Evolutionary conservation across 2,113 vertebrate genomes (phyloP), one percentile per base, ranked within the genome.

Genomic region (Osmerus eperlanus): DNA sequence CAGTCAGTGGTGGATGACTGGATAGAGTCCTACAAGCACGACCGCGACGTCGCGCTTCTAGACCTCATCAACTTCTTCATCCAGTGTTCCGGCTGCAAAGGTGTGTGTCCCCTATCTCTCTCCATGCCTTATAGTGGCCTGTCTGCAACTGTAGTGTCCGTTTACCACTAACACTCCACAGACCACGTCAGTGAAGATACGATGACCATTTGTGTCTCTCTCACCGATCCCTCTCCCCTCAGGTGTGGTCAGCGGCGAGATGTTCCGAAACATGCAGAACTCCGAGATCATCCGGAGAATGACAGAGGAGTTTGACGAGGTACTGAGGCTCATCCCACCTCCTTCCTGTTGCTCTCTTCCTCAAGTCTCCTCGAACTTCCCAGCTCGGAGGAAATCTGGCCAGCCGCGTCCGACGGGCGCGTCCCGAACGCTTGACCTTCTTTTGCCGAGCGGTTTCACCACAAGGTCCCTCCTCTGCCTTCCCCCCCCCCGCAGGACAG

Each of bases 51-150:
- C 84, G 96, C 97, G 58, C 94, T 99, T 72, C 93, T 99, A 90
- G 97, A 99, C 89, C 96, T 99, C 85, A 99, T 99, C 89, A 99
- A 99, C 89, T 99, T 99, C 90, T 99, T 99, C 86, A 99, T 99
- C 90, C 97, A 99, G 91, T 99, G 97, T 89, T 99, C 97, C 70
- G 97, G 97, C 84, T 99, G 97, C 85, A 99, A 98, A 99, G 97
- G 97, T 98, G 91, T 84, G 90, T 72, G 90, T 78, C 72, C 71
- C 58, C 18, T 41, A 15, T 41, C 14, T 54, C 28, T 56, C 4
- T 47, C 4, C 16, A 2, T 47, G n/a, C 18, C 15, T 56, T 15
- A 5, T 18, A 2, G 4, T 16, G 15, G 23, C 25, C 12, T 13
- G 47, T 32, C 0, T 71, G 25, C 51, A 47, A 16, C 3, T 64